Percentiles rank a stretch among this genome's conserved stretches.
These are phyloP conservation scores for Proisotoma minuta DNA, from an alignment of 2,888 invertebrate species.

Conservation along the genomic window DNA sequence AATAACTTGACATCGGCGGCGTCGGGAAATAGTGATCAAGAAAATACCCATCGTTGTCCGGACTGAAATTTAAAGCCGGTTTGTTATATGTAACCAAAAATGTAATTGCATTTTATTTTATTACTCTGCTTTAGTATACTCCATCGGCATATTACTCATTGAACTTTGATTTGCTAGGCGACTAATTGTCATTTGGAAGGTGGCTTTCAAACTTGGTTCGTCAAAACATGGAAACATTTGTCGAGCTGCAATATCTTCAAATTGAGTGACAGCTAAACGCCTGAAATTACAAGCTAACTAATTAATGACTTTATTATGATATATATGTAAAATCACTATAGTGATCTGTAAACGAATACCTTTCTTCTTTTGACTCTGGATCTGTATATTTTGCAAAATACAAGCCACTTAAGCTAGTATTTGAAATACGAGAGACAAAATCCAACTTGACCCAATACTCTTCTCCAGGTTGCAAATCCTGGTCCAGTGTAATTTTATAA, in stretches of 20 bases:
- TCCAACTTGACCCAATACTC: constrained; percentile 1
- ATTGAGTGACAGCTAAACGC: constrained; percentile 35
- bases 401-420: neutral
- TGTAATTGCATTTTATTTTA: neutral
- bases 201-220: constrained; percentile 35
- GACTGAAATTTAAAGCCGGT: constrained; percentile 8
- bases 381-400: constrained; percentile 11
- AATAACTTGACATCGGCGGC: constrained; percentile 36
- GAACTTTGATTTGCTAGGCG: constrained; percentile 24
- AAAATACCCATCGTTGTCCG: constrained; percentile 24
- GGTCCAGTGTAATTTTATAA: neutral
- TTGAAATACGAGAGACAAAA: neutral
- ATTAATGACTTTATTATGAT: too few relatives aligned
- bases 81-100: neutral
- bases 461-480: neutral
- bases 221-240: constrained; percentile 38
- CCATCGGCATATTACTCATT: constrained; percentile 29
- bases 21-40: constrained; percentile 35
- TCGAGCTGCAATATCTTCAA: constrained; percentile 28
- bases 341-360: too few relatives aligned
- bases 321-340: too few relatives aligned
- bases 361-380: neutral
- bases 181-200: constrained; percentile 28
- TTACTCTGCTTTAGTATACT: constrained; percentile 25
- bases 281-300: neutral